Evolutionary conservation across 2,113 vertebrate species (phyloP).

Genomic region (Callaeas wilsoni): DNA sequence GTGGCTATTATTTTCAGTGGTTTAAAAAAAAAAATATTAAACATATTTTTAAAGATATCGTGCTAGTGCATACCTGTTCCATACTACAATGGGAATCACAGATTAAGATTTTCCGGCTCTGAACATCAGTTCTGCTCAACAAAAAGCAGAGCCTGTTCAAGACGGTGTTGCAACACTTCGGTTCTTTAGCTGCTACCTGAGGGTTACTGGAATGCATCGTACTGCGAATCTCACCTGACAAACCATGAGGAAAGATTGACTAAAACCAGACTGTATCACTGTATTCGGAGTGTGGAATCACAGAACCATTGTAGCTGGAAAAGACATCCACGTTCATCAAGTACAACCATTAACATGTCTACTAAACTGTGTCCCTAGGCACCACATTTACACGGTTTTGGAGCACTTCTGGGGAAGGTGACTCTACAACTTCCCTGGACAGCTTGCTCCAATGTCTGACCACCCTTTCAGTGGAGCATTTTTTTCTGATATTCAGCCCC

Average conservation of each 20-base stretch:
- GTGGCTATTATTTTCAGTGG: background rate
- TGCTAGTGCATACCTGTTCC: background rate
- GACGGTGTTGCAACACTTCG: background rate
- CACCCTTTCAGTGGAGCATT: background rate
- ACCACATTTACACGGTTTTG: background rate
- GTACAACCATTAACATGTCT: background rate
- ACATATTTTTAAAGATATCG: background rate
- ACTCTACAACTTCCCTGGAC: too few relatives aligned
- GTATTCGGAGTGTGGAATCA: background rate
- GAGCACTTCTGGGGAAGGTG: background rate
- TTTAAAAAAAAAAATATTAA: background rate
- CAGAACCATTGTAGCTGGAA: background rate
- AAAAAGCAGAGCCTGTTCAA: background rate
- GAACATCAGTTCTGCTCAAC: background rate
- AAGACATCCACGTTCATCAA: background rate
- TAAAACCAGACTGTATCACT: background rate
- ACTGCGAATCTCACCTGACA: background rate
- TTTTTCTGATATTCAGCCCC: background rate
- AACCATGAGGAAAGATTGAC: background rate
- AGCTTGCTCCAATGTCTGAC: background rate
- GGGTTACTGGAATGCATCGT: background rate
- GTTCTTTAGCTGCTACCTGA: background rate
- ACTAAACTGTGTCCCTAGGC: background rate
- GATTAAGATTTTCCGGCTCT: background rate
- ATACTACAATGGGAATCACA: accelerated